These are phyloP conservation scores for Gasterosteus aculeatus DNA, from an alignment of 2,113 vertebrate species.

Conservation along the genomic window DNA sequence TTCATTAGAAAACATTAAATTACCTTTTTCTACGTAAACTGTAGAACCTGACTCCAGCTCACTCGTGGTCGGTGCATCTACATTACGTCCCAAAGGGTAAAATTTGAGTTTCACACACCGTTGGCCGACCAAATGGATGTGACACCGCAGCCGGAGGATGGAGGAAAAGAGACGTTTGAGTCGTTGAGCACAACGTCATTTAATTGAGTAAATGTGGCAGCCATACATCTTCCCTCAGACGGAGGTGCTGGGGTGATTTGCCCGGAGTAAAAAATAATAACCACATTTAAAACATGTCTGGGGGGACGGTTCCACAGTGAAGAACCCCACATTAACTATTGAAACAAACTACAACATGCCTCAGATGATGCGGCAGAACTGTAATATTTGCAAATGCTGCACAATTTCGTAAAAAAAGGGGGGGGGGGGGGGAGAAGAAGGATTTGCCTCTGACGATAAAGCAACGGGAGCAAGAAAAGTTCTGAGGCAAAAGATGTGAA, in stretches of 20 bases:
- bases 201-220: constrained; percentile 49
- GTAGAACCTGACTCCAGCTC: too few relatives aligned
- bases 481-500: neutral
- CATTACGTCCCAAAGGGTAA: neutral
- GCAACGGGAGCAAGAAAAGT: neutral
- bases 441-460: constrained; percentile 11
- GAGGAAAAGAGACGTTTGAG: constrained; percentile 6
- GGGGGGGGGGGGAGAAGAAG: neutral
- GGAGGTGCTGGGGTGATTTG: constrained; percentile 20
- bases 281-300: too few relatives aligned
- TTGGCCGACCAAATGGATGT: neutral
- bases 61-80: neutral
- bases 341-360: constrained; percentile 15
- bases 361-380: constrained; percentile 29
- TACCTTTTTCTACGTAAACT: neutral
- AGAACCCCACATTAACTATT: constrained; percentile 16
- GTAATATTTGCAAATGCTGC: constrained; percentile 6
- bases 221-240: constrained; percentile 21
- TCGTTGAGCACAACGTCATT: constrained; percentile 32
- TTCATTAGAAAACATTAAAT: too few relatives aligned
- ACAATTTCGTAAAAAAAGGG: neutral
- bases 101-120: constrained; percentile 6
- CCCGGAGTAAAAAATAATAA: neutral
- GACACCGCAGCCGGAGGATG: neutral
- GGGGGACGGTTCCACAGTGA: constrained; percentile 25